Percentiles rank a stretch among this genome's conserved stretches.
These are phyloP conservation scores for Noctuana brunneofusca DNA, from an alignment of 2,888 invertebrate species.

Conservation along the genomic window DNA sequence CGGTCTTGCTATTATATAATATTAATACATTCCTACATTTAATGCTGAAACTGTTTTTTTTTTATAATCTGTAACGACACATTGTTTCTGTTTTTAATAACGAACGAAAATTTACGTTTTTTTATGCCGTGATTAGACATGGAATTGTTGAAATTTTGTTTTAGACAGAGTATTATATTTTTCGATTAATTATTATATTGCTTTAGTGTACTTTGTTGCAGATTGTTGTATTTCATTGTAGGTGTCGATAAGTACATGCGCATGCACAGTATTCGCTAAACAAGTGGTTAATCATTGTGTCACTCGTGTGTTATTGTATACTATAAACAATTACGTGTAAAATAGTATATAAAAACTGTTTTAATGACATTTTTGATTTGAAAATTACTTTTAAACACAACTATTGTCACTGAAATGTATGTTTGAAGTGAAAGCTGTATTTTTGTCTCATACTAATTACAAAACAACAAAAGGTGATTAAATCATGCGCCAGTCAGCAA, in stretches of 20 bases:
- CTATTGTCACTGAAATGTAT: background rate
- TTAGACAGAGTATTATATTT: conserved; percentile 79
- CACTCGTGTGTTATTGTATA: conserved; percentile 33
- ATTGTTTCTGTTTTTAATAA: conserved; percentile 18
- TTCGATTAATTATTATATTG: conserved; percentile 75
- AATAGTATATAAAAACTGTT: background rate
- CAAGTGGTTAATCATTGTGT: conserved; percentile 39
- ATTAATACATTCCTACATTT: conserved; percentile 68
- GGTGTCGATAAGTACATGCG: conserved; percentile 47
- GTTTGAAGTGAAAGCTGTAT: conserved; percentile 13
- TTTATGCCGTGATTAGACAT: conserved; percentile 50
- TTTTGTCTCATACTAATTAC: background rate
- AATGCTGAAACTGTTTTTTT: conserved; percentile 45
- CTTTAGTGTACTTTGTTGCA: conserved; percentile 59
- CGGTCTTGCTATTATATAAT: conserved; percentile 47
- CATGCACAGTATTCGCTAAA: conserved; percentile 48
- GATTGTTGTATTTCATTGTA: conserved; percentile 67
- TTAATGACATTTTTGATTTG: background rate
- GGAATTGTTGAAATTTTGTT: conserved; percentile 74
- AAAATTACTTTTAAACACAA: background rate
- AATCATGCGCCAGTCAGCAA: too few relatives aligned
- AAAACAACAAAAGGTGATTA: too few relatives aligned
- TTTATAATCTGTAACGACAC: conserved; percentile 21
- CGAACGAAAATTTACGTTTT: conserved; percentile 9
- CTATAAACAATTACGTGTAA: conserved; percentile 14